These are phyloP conservation scores for Melinaea menophilus DNA, from an alignment of 2,888 invertebrate genomes.

Conservation along the genomic window DNA sequence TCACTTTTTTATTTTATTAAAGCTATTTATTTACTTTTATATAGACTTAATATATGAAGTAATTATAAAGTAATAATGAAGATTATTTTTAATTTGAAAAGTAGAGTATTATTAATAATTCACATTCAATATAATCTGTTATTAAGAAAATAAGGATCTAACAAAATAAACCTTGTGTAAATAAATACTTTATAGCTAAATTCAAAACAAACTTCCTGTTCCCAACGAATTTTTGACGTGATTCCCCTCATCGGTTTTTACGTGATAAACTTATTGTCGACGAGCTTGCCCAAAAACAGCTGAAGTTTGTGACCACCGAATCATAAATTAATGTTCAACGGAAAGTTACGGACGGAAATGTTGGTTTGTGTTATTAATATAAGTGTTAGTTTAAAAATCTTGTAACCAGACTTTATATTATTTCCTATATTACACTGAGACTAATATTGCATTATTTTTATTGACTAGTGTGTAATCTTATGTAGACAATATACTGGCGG, in stretches of 20 bases:
- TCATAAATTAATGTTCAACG: not conserved
- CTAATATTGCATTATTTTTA: not conserved
- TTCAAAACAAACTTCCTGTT: slow-evolving; percentile 15
- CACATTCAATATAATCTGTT: not conserved
- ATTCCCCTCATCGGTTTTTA: slow-evolving; percentile 17
- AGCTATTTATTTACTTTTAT: too few species aligned
- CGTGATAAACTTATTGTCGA: slow-evolving; percentile 19
- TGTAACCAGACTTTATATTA: not conserved
- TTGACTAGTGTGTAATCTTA: not conserved
- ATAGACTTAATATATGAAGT: too few species aligned
- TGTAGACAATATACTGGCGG: not conserved
- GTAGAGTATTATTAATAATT: too few species aligned
- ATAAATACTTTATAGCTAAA: slow-evolving; percentile 15
- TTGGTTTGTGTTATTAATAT: not conserved
- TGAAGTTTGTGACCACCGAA: not conserved
- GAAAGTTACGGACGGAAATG: not conserved
- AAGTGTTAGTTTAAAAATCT: not conserved
- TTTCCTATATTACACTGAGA: not conserved
- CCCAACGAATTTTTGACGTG: slow-evolving; percentile 14
- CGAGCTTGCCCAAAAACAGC: slow-evolving; percentile 1
- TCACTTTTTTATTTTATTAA: too few species aligned
- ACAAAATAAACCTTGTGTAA: slow-evolving; percentile 11
- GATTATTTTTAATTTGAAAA: too few species aligned
- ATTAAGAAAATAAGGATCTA: not conserved
- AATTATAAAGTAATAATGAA: too few species aligned